These are phyloP conservation scores for Salminus brasiliensis DNA, from an alignment of 2,113 vertebrate species.

Conservation along the genomic window DNA sequence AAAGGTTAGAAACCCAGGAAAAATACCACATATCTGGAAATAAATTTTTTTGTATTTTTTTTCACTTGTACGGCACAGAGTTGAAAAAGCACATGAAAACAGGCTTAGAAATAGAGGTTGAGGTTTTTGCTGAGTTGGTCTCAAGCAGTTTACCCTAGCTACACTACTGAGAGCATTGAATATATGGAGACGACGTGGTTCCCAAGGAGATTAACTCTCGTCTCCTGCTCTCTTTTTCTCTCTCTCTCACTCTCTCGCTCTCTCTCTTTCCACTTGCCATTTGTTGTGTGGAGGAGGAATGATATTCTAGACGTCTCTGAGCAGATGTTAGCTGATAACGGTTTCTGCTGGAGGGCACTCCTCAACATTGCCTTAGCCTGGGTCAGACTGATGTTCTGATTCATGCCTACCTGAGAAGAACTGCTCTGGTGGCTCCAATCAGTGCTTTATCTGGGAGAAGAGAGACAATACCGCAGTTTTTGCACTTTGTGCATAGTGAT, in stretches of 20 bases:
- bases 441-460: background rate
- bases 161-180: slow-evolving; percentile 17
- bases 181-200: background rate
- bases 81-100: background rate
- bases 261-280: background rate
- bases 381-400: background rate
- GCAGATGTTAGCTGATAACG: background rate
- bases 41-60: background rate
- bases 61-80: background rate
- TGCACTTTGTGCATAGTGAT: background rate
- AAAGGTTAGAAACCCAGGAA: background rate
- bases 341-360: background rate
- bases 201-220: slow-evolving; percentile 29
- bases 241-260: background rate
- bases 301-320: background rate
- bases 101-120: background rate
- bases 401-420: background rate
- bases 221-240: background rate
- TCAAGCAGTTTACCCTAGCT: slow-evolving; percentile 27
- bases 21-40: background rate
- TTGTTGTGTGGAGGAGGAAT: background rate
- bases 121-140: slow-evolving; percentile 10
- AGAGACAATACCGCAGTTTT: background rate
- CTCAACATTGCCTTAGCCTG: background rate
- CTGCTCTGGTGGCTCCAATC: background rate